Evolutionary conservation across 2,888 invertebrate genomes (phyloP), one percentile per base, ranked within the genome.

Genomic region (Cosmia pyralina): DNA sequence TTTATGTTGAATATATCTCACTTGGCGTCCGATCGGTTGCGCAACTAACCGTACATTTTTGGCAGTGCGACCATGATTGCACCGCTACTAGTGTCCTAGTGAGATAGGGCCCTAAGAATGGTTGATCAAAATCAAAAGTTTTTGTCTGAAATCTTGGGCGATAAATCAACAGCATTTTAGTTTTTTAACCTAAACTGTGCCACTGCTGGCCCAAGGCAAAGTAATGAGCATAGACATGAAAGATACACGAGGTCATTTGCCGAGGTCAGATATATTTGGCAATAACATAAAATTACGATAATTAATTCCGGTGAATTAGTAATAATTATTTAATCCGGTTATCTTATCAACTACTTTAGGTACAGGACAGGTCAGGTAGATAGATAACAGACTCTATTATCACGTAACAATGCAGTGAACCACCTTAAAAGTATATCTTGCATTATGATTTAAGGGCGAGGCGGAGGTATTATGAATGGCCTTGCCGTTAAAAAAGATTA

Each of bases 321-420:
- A 53, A 38, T 50, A 22, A 79, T 55, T 70, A 69, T 53, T 62
- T 79, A 73, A 74, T 65, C 53, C 46, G 5, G 19, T 5, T 73
- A 81, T 73, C 83, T 83, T 58, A 81, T 81, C 79, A 22, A 13
- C 19, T 5, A 46, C 15, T 44, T 28, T 53, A 44, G 34, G 48
- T 77, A 60, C 62, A 50, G 65, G 46, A 81, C 76, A 52, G 79
- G 38, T 66, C 48, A 70, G 11, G 48, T 44, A 48, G 52, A 38
- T 38, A 28, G 28, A 66, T 77, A 34, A 53, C 5, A 19, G 48
- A 41, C 19, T 2, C 8, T 13, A 22, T 57, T 55, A 74, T 81
- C 78, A 78, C 68, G 68, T 57, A 48, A 60, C 8, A 52, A 2
- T 5, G 7, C n/a, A 34, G 81, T 78, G 75, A 55, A 67, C 44